Percentiles rank a stretch among this genome's conserved stretches.
Evolutionary conservation across 2,113 vertebrate species (phyloP).

Genomic region (Mola mola): DNA sequence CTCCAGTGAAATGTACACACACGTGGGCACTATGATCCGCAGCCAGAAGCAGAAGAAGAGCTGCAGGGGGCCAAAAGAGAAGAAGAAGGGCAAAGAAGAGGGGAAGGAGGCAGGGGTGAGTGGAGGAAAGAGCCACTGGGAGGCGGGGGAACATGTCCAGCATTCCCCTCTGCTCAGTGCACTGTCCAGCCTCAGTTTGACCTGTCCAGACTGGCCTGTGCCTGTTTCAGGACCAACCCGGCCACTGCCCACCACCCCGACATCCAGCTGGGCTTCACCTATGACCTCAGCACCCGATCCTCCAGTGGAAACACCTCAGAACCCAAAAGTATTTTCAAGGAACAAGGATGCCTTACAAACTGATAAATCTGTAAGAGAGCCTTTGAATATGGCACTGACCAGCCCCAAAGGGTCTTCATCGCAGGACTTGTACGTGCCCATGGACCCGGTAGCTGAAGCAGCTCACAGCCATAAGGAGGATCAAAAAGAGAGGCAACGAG

Average conservation of each 20-base stretch:
- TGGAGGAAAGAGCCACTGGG: conserved; percentile 2
- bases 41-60: conserved; percentile 41
- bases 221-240: neutral
- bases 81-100: conserved; percentile 2
- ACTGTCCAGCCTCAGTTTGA: conserved; percentile 46
- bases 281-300: conserved; percentile 34
- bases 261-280: conserved; percentile 32
- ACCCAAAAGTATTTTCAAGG: accelerated
- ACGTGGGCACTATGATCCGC: conserved; percentile 89
- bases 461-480: neutral
- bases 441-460: conserved; percentile 56
- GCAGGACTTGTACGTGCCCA: conserved; percentile 68
- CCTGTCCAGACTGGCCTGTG: conserved; percentile 11
- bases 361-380: neutral
- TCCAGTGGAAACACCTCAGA: neutral
- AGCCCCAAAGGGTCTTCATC: accelerated
- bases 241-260: conserved; percentile 25
- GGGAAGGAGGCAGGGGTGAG: conserved; percentile 1
- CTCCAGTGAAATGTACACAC: conserved; percentile 88
- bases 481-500: neutral
- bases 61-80: conserved; percentile 28
- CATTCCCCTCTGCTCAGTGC: conserved; percentile 70
- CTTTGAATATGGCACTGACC: neutral
- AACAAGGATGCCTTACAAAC: neutral
- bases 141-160: conserved; percentile 41